These are phyloP conservation scores for Venusia cambrica DNA, from an alignment of 2,888 invertebrate species.

Conservation along the genomic window DNA sequence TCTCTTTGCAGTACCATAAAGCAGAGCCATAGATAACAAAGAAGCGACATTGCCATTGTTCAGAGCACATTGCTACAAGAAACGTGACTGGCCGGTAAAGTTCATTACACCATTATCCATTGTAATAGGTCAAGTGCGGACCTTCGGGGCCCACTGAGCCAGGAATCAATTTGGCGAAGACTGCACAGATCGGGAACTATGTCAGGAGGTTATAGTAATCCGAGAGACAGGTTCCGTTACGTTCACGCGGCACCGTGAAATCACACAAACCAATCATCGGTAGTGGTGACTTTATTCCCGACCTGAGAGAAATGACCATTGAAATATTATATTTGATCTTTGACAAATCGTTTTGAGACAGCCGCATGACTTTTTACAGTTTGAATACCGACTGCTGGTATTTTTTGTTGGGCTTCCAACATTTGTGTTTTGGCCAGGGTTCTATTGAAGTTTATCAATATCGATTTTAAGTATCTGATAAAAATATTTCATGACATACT, in stretches of 20 bases:
- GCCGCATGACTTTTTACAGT: too few species aligned
- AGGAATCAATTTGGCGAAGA: slow-evolving; percentile 67
- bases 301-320: slow-evolving; percentile 48
- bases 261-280: slow-evolving; percentile 66
- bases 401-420: too few species aligned
- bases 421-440: too few species aligned
- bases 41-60: slow-evolving; percentile 24
- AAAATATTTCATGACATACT: too few species aligned
- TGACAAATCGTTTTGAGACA: slow-evolving; percentile 21
- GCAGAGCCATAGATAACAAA: slow-evolving; percentile 16
- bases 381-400: too few species aligned
- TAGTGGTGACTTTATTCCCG: slow-evolving; percentile 55
- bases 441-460: too few species aligned
- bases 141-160: slow-evolving; percentile 43
- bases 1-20: slow-evolving; percentile 6
- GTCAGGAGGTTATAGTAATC: slow-evolving; percentile 72
- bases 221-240: slow-evolving; percentile 60
- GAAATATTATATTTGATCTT: slow-evolving; percentile 32
- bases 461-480: too few species aligned
- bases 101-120: slow-evolving; percentile 28
- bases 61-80: slow-evolving; percentile 26
- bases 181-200: slow-evolving; percentile 61
- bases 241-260: slow-evolving; percentile 64
- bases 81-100: slow-evolving; percentile 34
- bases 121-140: slow-evolving; percentile 28